phyloP scores from a whole-genome alignment of 2,888 invertebrate genomes.

The Lordiphosa andalusiaca region DNA sequence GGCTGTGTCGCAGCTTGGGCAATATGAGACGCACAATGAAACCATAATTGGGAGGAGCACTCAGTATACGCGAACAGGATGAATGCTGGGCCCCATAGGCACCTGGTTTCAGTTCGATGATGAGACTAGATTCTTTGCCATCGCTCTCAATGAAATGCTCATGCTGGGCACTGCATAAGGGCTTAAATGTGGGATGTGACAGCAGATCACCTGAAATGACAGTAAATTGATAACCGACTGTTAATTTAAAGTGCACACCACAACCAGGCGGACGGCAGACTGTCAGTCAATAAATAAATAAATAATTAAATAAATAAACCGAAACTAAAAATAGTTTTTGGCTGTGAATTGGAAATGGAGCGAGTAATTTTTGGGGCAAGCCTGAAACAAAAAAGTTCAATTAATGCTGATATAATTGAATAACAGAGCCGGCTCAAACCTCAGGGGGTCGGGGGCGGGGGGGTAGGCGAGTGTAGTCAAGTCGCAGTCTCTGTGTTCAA shows the following conservation, averaged over 20 bases:
- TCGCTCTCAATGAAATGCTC: conserved; percentile 79
- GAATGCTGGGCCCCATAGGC: conserved; percentile 52
- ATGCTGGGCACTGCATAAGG: conserved; percentile 76
- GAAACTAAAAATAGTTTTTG: conserved; percentile 31
- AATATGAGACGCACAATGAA: conserved; percentile 79
- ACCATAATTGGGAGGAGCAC: conserved; percentile 78
- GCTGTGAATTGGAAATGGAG: conserved; percentile 33
- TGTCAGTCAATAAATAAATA: conserved; percentile 38
- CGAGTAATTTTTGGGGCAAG: conserved; percentile 4
- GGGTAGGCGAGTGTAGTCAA: conserved; percentile 7
- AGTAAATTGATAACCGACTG: conserved; percentile 37
- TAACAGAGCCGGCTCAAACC: conserved; percentile 9
- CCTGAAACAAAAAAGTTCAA: conserved; percentile 32
- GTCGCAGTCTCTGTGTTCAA: conserved; percentile 40
- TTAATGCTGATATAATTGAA: conserved; percentile 36
- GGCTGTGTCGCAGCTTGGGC: conserved; percentile 71
- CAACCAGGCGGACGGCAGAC: conserved; percentile 29
- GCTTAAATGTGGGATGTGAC: conserved; percentile 77
- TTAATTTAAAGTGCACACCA: conserved; percentile 42
- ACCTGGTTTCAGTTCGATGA: conserved; percentile 78
- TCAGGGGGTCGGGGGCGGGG: conserved; percentile 21
- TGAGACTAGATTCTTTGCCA: conserved; percentile 79
- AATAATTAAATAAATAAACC: conserved; percentile 28
- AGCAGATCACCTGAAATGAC: conserved; percentile 70
- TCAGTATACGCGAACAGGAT: conserved; percentile 77